Base-by-base conservation (phyloP, 2,113 vertebrate species). In the Tichodroma muraria region DNA sequence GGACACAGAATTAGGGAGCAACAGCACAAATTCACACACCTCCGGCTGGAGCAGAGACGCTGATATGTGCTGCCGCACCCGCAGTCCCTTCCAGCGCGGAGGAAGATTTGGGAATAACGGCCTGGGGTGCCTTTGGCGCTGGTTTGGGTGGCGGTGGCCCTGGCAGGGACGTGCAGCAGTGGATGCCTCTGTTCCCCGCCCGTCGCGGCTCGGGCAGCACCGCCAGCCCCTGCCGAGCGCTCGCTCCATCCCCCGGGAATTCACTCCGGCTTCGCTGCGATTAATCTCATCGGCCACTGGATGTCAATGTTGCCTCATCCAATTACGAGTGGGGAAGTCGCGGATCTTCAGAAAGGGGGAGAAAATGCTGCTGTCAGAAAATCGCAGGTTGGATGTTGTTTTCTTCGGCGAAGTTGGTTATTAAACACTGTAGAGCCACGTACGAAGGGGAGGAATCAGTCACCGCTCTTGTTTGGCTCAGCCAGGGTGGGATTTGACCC, bases 301-400 rank as follows among this genome's bases (percentile, higher is more conserved):
- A 97, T 98, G 98, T 98, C 98, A 98, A 97, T 96, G 31, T 98
- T 98, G 97, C 96, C 97, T 97, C 96, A 77, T 96, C 83, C 96
- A 96, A 96, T 97, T 95, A 97, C 57, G 15, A 80, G 45, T 15
- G 50, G 77, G 71, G 73, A 88, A 73, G 27, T 6, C 19, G 25
- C 60, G 72, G 66, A 9, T 57, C 70, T 72, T 78, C 15, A 11
- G 45, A 6, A 65, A 57, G 68, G 49, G 47, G 76, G 60, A 56
- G 69, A 38, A 83, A 86, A 84, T 0, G 61, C 80, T 5, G 15
- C 75, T 85, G 65, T 53, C 53, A 33, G 82, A 65, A 12, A 5
- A 70, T 70, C 6, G 3, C 64, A 10, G 88, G 44, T 24, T 56
- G 72, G 82, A 72, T 77, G 85, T 45, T 88, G 88, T 93, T 89